phyloP scores from a whole-genome alignment of 2,113 vertebrate genomes.

The Corapipo altera region DNA sequence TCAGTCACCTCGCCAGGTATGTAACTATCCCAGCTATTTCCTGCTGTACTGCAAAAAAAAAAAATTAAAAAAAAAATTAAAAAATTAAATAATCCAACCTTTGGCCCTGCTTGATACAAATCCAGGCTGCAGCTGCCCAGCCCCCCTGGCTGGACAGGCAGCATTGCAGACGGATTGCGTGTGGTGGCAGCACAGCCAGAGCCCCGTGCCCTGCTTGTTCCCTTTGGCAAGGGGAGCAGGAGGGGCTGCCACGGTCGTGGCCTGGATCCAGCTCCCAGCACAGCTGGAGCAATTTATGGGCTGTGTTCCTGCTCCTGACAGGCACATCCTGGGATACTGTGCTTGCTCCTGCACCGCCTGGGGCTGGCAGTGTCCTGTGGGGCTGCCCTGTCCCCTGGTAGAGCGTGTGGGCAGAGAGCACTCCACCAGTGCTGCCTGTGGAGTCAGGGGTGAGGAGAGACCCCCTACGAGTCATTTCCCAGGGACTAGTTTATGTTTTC shows the following conservation, averaged over 20 bases:
- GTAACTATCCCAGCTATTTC: conserved; percentile 78
- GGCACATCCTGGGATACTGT: not conserved
- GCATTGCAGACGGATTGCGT: conserved; percentile 80
- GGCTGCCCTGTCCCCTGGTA: not conserved
- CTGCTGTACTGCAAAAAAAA: conserved; percentile 66
- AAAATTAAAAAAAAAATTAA: conserved; percentile 22
- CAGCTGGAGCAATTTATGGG: not conserved
- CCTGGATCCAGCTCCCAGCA: not conserved
- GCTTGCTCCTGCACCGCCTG: not conserved
- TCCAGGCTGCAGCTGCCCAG: conserved; percentile 14
- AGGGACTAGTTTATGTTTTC: not conserved
- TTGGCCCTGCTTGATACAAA: conserved; percentile 55
- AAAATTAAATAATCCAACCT: not conserved
- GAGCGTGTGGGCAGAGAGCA: not conserved
- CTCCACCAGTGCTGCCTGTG: not conserved
- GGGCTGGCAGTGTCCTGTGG: fast-evolving
- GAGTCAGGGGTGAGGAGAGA: not conserved
- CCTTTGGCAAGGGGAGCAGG: conserved; percentile 24
- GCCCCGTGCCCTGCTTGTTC: conserved; percentile 46
- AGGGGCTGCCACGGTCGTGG: not conserved
- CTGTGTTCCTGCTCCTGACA: not conserved
- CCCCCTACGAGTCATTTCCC: not conserved
- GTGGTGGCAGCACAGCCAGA: conserved; percentile 47
- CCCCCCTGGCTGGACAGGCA: conserved; percentile 9
- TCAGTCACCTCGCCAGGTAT: conserved; percentile 71